A percentile compares a stretch with the other conserved stretches of the same genome.
These are phyloP conservation scores for Brachionus manjavacas DNA, from an alignment of 1,140 invertebrate species.

Conservation along the genomic window DNA sequence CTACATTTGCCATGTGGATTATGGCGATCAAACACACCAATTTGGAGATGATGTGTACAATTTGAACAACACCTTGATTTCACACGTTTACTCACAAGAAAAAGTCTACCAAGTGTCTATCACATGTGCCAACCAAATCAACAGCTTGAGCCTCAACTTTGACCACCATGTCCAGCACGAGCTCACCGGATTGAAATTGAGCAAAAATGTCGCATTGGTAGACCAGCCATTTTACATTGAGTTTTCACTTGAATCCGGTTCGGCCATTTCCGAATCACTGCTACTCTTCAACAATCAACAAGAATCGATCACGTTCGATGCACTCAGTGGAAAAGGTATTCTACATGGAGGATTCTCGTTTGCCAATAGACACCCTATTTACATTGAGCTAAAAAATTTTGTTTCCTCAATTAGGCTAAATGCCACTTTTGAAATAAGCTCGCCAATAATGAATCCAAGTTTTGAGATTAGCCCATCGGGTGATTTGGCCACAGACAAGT, in stretches of 20 bases:
- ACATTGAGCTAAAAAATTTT: conserved; percentile 1
- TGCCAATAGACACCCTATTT: not conserved
- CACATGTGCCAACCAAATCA: not conserved
- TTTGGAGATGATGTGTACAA: conserved; percentile 5
- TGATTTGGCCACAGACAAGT: not conserved
- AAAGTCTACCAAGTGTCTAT: not conserved
- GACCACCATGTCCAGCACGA: not conserved
- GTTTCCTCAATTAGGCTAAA: not conserved
- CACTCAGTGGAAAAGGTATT: not conserved
- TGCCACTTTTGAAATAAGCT: not conserved
- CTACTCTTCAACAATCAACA: not conserved
- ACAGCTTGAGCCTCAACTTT: not conserved
- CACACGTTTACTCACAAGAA: not conserved
- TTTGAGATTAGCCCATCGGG: not conserved
- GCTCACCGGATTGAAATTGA: conserved; percentile 5
- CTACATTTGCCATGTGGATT: not conserved
- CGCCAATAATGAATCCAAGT: conserved; percentile 22
- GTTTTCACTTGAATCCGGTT: not conserved
- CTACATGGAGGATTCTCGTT: not conserved
- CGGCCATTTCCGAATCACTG: not conserved
- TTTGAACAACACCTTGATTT: not conserved
- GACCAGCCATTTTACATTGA: not conserved
- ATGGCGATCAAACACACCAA: not conserved
- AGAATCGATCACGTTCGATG: not conserved
- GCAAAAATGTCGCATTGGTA: not conserved